phyloP scores from a whole-genome alignment of 1,140 invertebrate species.

The Antheraea mylitta region DNA sequence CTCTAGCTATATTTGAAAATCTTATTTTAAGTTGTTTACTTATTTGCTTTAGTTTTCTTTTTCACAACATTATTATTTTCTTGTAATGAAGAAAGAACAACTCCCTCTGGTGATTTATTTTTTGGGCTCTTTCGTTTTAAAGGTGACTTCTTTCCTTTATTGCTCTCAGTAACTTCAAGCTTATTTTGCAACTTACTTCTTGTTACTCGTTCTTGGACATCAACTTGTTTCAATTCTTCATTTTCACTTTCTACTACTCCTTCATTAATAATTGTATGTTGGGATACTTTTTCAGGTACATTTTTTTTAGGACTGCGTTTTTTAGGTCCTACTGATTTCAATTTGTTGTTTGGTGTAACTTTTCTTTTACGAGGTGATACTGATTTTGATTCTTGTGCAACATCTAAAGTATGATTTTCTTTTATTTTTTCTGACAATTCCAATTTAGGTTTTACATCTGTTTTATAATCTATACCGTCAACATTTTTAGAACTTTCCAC shows the following conservation, averaged over 20 bases:
- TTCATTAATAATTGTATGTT: neutral
- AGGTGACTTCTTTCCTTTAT: neutral
- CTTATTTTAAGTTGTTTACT: conserved; percentile 5
- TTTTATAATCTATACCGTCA: conserved; percentile 8
- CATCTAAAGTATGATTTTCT: neutral
- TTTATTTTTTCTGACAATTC: neutral
- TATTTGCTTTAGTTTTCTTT: conserved; percentile 15
- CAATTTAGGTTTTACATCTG: conserved; percentile 7
- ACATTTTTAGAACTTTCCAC: conserved; percentile 4
- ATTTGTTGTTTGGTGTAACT: conserved; percentile 14
- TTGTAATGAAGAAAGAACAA: conserved; percentile 4
- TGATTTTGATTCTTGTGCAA: neutral
- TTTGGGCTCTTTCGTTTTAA: conserved; percentile 27
- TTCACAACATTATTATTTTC: neutral
- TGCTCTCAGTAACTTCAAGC: neutral
- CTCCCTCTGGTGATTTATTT: conserved; percentile 8
- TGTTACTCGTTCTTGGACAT: neutral
- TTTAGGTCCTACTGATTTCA: neutral
- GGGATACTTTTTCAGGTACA: conserved; percentile 12
- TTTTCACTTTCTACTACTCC: too few species aligned
- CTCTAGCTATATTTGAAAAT: neutral
- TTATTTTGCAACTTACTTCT: conserved; percentile 3
- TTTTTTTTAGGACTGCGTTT: conserved; percentile 10
- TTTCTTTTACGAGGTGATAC: conserved; percentile 36
- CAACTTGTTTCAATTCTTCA: neutral